Percentiles rank a stretch among this genome's conserved stretches.
Conservation (phyloP, 2,113 vertebrate genomes). For the Silurus meridionalis region DNA sequence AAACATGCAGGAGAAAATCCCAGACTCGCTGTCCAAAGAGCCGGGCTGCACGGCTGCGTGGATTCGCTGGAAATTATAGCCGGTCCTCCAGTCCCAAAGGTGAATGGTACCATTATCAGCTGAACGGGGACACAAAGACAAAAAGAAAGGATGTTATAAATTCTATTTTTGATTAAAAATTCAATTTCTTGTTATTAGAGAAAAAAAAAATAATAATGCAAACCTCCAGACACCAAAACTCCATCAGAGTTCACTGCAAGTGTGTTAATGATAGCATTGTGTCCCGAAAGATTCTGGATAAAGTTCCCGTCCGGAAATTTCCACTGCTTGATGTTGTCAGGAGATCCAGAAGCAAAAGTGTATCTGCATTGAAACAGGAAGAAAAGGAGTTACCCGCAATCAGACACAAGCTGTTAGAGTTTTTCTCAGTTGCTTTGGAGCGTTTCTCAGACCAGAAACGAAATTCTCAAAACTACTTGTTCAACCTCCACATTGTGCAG, state of each 20-base stretch:
- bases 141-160: not conserved
- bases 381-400: not conserved
- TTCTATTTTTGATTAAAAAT: not conserved
- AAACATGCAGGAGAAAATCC: slow-evolving; percentile 94
- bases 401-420: not conserved
- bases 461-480: too few species aligned
- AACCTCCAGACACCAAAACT: slow-evolving; percentile 96
- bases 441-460: too few species aligned
- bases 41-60: slow-evolving; percentile 96
- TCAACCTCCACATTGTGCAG: too few species aligned
- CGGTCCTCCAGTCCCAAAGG: slow-evolving; percentile 98
- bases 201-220: not conserved
- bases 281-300: slow-evolving; percentile 97
- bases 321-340: slow-evolving; percentile 99
- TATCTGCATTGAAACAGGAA: slow-evolving; percentile 76
- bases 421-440: too few species aligned
- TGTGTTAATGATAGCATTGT: slow-evolving; percentile 96
- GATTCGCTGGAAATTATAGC: slow-evolving; percentile 97
- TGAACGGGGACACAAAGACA: slow-evolving; percentile 49
- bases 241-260: slow-evolving; percentile 94
- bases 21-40: slow-evolving; percentile 96
- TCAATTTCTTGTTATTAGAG: not conserved
- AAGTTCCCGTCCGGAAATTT: slow-evolving; percentile 97
- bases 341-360: slow-evolving; percentile 96
- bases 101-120: slow-evolving; percentile 98